A percentile compares a stretch with the other conserved stretches of the same genome.
Evolutionary conservation across 2,888 invertebrate species (phyloP).

Genomic region (Pharmacophagus antenor): DNA sequence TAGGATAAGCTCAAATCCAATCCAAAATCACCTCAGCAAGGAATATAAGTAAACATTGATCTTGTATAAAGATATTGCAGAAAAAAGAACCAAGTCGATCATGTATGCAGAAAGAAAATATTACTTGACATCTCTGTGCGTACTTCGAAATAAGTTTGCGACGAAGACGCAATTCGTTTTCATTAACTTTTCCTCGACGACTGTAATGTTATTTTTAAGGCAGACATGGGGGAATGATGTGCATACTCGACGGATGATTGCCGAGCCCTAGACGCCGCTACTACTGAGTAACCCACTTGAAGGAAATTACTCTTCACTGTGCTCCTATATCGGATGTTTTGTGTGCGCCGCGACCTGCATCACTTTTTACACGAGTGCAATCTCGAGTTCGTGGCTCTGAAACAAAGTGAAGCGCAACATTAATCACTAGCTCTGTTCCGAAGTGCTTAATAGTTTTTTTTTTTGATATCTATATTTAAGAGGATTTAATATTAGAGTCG

Average conservation of each 20-base stretch:
- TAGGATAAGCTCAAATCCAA: too few species aligned
- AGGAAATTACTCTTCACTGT: constrained; percentile 67
- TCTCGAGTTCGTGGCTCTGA: constrained; percentile 33
- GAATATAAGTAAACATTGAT: too few species aligned
- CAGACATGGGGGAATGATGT: constrained; percentile 34
- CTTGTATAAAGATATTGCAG: too few species aligned
- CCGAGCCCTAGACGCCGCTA: constrained; percentile 32
- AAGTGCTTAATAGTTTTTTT: neutral
- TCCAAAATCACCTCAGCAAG: too few species aligned
- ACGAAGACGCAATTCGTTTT: constrained; percentile 4
- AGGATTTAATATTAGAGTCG: neutral
- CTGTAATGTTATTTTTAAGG: constrained; percentile 40
- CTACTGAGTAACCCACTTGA: constrained; percentile 59
- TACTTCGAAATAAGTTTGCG: neutral
- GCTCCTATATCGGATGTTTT: constrained; percentile 41
- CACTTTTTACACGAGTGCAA: constrained; percentile 34
- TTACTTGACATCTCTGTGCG: neutral
- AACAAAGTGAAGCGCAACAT: constrained; percentile 33
- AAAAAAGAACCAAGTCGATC: neutral
- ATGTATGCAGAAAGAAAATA: neutral
- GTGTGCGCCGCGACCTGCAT: constrained; percentile 39
- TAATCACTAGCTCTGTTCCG: constrained; percentile 12
- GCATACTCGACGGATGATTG: constrained; percentile 36
- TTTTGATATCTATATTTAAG: neutral
- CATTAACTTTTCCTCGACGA: constrained; percentile 24